Percentiles rank a stretch among this genome's conserved stretches.
Conservation (phyloP, 2,113 vertebrate genomes). For the Calyptommatus sinebrachiatus region DNA sequence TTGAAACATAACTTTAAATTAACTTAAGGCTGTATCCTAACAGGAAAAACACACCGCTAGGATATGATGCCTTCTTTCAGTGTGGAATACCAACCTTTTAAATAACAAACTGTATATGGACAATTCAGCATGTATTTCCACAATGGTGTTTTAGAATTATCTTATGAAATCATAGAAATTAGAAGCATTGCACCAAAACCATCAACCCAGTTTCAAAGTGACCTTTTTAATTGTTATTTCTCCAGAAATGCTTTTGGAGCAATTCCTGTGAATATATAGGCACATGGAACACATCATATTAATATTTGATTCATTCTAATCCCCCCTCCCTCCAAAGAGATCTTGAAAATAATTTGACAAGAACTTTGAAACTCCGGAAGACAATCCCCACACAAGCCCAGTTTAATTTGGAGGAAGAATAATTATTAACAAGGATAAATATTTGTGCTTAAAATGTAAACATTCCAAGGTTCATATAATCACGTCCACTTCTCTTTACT, state of each 20-base stretch:
- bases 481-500: not conserved
- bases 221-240: not conserved
- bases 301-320: not conserved
- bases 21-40: too few species aligned
- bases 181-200: conserved; percentile 1
- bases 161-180: not conserved
- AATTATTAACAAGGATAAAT: not conserved
- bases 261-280: not conserved
- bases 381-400: not conserved
- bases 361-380: not conserved
- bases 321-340: not conserved
- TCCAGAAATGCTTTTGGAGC: not conserved
- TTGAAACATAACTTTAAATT: not conserved
- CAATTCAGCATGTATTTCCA: not conserved
- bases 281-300: not conserved
- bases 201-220: not conserved
- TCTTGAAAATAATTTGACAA: not conserved
- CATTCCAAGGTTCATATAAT: not conserved
- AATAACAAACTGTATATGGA: not conserved
- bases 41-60: too few species aligned
- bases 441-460: not conserved
- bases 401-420: not conserved
- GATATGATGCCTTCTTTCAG: too few species aligned
- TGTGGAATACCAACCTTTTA: not conserved
- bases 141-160: not conserved